Evolutionary conservation across 2,113 vertebrate species (phyloP).

Genomic region (Carassius carassius): DNA sequence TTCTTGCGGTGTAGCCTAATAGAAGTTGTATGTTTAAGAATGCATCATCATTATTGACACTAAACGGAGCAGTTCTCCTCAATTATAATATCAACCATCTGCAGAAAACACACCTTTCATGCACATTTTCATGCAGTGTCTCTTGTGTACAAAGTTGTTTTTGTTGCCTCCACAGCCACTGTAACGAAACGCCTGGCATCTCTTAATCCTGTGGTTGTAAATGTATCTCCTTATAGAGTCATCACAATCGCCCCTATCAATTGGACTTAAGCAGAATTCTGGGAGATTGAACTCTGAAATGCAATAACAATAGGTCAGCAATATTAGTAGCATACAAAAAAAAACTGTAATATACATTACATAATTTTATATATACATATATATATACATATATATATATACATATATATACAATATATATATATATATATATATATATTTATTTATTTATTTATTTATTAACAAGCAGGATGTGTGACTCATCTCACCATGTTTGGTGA

Average conservation of each 20-base stretch:
- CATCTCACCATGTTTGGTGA: constrained; percentile 1
- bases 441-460: no score
- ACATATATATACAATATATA: no score
- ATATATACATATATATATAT: no score
- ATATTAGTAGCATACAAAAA: no score
- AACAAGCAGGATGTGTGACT: neutral
- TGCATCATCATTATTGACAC: neutral
- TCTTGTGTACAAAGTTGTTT: constrained; percentile 83
- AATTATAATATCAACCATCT: neutral
- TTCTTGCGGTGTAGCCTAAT: neutral
- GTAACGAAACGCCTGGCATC: constrained; percentile 80
- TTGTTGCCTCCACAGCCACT: constrained; percentile 89
- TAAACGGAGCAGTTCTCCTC: neutral
- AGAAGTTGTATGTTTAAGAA: neutral
- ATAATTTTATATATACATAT: no score
- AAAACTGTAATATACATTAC: no score
- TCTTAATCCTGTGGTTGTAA: constrained; percentile 70
- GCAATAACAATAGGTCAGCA: neutral
- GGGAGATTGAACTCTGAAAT: constrained; percentile 66
- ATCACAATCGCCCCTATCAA: constrained; percentile 78
- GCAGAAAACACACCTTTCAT: constrained; percentile 65
- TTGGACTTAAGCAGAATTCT: constrained; percentile 70
- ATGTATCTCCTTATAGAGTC: constrained; percentile 74
- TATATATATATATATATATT: no score
- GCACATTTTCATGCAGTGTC: constrained; percentile 77